Conservation (phyloP, 1,140 invertebrate genomes). For the Danaus plexippus region DNA sequence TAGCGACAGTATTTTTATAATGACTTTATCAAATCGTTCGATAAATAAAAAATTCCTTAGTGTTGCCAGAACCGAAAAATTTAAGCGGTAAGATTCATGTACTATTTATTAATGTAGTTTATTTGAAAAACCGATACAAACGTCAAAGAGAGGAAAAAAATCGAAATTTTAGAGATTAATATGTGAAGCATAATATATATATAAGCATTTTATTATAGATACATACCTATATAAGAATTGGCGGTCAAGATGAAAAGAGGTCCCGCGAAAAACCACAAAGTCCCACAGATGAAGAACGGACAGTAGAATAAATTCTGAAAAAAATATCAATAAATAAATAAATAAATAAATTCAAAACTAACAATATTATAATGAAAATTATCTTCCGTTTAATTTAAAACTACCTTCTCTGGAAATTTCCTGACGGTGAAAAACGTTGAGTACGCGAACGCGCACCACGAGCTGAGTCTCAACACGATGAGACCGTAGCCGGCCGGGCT, state of each 20-base stretch:
- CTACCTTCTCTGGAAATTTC: conserved; percentile 85
- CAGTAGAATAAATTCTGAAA: conserved; percentile 80
- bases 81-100: too few species aligned
- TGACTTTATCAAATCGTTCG: conserved; percentile 23
- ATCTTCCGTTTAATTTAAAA: conserved; percentile 7
- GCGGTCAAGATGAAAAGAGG: conserved; percentile 86
- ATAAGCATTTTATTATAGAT: conserved; percentile 45
- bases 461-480: conserved; percentile 81
- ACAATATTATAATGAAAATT: neutral
- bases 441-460: conserved; percentile 89
- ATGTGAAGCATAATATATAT: too few species aligned
- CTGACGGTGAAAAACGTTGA: conserved; percentile 86
- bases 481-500: conserved; percentile 89
- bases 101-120: too few species aligned
- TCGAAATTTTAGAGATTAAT: too few species aligned
- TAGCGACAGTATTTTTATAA: neutral
- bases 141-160: too few species aligned
- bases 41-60: conserved; percentile 66
- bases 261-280: conserved; percentile 86
- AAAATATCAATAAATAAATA: conserved; percentile 36
- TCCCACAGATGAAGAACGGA: conserved; percentile 85
- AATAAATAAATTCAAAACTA: neutral
- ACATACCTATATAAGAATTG: conserved; percentile 87
- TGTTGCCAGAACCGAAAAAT: neutral
- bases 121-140: too few species aligned